A percentile compares a stretch with the other conserved stretches of the same genome.
Conservation (phyloP, 1,140 invertebrate genomes). For the Phortica variegata region DNA sequence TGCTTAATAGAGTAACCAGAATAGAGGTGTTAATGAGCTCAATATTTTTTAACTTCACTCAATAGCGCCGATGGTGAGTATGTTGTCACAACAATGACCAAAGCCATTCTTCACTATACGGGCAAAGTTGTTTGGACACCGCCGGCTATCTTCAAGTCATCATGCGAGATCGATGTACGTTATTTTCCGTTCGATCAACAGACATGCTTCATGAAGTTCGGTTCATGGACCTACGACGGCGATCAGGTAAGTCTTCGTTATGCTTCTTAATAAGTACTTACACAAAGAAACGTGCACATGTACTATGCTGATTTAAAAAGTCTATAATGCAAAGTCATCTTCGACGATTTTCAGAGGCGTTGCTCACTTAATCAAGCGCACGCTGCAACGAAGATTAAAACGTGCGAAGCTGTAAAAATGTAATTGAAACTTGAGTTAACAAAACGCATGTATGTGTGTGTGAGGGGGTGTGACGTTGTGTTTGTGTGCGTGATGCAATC, state of each 20-base stretch:
- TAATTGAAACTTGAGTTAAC: slow-evolving; percentile 49
- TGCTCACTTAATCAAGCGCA: slow-evolving; percentile 32
- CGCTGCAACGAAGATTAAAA: slow-evolving; percentile 39
- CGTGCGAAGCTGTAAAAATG: slow-evolving; percentile 54
- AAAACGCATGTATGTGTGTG: slow-evolving; percentile 23
- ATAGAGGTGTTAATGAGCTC: too few relatives aligned
- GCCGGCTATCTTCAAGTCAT: slow-evolving; percentile 97
- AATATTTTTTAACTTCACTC: not conserved
- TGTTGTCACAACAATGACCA: slow-evolving; percentile 97
- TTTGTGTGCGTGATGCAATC: slow-evolving; percentile 30
- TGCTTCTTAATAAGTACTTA: too few relatives aligned
- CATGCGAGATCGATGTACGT: slow-evolving; percentile 93
- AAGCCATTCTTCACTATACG: slow-evolving; percentile 85
- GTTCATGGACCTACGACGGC: slow-evolving; percentile 98
- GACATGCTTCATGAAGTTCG: slow-evolving; percentile 94
- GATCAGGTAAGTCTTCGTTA: slow-evolving; percentile 82
- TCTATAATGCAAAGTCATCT: too few relatives aligned
- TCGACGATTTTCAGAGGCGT: too few relatives aligned
- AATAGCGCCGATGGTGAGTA: slow-evolving; percentile 94
- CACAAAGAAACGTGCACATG: too few relatives aligned
- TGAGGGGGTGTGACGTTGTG: too few relatives aligned
- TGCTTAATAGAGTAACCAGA: too few relatives aligned
- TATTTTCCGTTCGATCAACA: slow-evolving; percentile 98
- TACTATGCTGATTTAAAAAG: too few relatives aligned
- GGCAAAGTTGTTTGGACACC: slow-evolving; percentile 92